These are phyloP conservation scores for Trachelus tabidus DNA, from an alignment of 2,888 invertebrate species.

Conservation along the genomic window DNA sequence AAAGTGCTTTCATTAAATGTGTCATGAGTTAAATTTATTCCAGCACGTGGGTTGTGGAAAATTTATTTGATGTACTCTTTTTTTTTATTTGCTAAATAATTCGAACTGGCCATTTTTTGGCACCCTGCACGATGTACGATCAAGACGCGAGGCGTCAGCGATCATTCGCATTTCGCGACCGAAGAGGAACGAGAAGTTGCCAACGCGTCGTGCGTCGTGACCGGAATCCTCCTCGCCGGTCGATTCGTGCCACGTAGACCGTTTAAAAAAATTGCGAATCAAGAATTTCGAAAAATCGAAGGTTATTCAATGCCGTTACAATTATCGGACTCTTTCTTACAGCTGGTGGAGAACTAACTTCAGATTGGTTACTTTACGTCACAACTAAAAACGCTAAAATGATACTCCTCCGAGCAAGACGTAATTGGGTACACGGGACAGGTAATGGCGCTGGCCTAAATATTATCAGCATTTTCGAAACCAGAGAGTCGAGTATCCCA, in stretches of 20 bases:
- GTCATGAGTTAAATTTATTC: neutral
- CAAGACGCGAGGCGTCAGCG: neutral
- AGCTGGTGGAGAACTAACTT: neutral
- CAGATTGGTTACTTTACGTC: neutral
- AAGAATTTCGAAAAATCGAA: neutral
- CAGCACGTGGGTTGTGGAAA: neutral
- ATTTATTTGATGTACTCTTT: neutral
- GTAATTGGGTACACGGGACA: neutral
- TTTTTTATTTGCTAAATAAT: neutral
- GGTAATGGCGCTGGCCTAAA: neutral
- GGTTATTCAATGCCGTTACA: neutral
- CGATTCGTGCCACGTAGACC: neutral
- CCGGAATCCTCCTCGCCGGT: neutral
- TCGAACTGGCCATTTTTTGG: neutral
- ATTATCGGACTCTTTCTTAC: neutral
- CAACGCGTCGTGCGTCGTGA: neutral
- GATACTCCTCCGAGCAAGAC: neutral
- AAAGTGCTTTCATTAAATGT: neutral
- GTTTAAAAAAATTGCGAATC: neutral
- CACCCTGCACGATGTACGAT: neutral
- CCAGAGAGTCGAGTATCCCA: neutral
- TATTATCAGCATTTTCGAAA: neutral
- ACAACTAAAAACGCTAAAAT: neutral
- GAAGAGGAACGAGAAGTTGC: neutral
- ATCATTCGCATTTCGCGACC: neutral